Evolutionary conservation across 2,888 invertebrate genomes (phyloP).

Genomic region (Polydrusus tereticollis): DNA sequence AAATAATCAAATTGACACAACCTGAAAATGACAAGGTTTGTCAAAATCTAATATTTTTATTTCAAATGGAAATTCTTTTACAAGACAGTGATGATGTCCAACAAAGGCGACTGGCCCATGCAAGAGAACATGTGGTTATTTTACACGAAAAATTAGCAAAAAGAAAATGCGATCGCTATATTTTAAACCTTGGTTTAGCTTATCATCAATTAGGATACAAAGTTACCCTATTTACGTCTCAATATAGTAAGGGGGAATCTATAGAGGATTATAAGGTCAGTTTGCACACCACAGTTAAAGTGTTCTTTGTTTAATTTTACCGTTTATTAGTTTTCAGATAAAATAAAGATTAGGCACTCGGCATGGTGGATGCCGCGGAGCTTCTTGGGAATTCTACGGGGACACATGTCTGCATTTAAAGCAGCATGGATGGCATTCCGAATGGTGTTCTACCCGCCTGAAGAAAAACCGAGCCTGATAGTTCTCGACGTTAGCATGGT

Average conservation of each 20-base stretch:
- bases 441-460: slow-evolving; percentile 58
- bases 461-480: slow-evolving; percentile 58
- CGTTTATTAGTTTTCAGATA: slow-evolving; percentile 54
- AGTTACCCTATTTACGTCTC: slow-evolving; percentile 59
- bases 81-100: neutral
- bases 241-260: slow-evolving; percentile 56
- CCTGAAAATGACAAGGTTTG: slow-evolving; percentile 3
- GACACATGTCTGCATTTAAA: slow-evolving; percentile 52
- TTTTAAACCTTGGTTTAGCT: slow-evolving; percentile 60
- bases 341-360: slow-evolving; percentile 55
- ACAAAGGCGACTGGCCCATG: neutral
- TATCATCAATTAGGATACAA: slow-evolving; percentile 59
- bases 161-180: slow-evolving; percentile 59
- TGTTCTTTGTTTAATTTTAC: neutral
- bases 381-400: slow-evolving; percentile 55
- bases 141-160: slow-evolving; percentile 61
- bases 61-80: slow-evolving; percentile 26
- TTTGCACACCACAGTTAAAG: too few species aligned
- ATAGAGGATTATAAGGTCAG: slow-evolving; percentile 60
- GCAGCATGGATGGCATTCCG: slow-evolving; percentile 59
- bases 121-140: slow-evolving; percentile 56
- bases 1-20: neutral
- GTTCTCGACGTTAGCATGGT: slow-evolving; percentile 59
- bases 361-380: slow-evolving; percentile 62
- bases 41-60: slow-evolving; percentile 33